Evolutionary conservation across 2,113 vertebrate genomes (phyloP).

Genomic region (Piprites chloris): DNA sequence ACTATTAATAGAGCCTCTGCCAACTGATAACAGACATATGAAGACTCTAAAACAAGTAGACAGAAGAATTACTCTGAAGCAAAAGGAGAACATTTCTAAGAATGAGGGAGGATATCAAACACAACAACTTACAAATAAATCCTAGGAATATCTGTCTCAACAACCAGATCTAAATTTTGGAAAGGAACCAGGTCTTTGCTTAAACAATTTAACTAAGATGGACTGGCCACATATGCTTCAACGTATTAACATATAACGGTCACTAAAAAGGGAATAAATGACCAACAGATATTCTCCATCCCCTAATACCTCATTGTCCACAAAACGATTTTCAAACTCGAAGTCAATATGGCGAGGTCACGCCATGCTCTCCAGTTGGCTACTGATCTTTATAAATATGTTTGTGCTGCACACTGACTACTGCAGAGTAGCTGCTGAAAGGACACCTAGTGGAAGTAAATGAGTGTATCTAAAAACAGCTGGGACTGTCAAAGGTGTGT

Average conservation of each 20-base stretch:
- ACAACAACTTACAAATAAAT: not conserved
- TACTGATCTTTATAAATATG: not conserved
- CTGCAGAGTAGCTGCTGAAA: constrained; percentile 7
- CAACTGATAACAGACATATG: not conserved
- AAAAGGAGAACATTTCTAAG: not conserved
- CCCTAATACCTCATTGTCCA: not conserved
- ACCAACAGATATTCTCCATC: not conserved
- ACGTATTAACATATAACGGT: not conserved
- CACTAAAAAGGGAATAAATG: not conserved
- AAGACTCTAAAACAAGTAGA: not conserved
- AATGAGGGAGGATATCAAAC: not conserved
- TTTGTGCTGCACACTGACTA: not conserved
- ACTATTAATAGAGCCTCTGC: constrained; percentile 23
- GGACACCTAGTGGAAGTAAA: constrained; percentile 67
- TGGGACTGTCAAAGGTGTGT: not conserved
- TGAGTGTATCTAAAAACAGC: not conserved
- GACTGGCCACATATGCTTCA: not conserved
- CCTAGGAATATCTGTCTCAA: not conserved
- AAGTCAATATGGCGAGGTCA: not conserved
- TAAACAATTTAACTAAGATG: not conserved
- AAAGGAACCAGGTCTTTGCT: not conserved
- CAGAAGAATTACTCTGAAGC: not conserved
- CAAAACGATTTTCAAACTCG: not conserved
- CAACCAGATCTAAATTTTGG: not conserved
- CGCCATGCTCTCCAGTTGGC: not conserved